Conservation (phyloP, 2,888 invertebrate species). For the Lithophane semibrunnea region DNA sequence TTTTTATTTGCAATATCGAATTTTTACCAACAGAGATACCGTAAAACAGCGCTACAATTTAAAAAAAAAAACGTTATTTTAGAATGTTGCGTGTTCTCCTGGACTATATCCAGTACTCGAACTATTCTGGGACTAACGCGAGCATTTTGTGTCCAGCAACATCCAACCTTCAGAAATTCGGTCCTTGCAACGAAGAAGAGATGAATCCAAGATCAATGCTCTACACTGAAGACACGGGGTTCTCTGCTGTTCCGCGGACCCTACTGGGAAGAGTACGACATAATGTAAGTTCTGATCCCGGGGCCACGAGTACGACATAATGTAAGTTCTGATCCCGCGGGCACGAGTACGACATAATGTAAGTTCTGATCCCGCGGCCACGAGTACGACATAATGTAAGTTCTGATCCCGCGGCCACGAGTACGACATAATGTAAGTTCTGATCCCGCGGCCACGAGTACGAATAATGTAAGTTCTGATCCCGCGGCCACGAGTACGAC, state of each 20-base stretch:
- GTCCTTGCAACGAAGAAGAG: conserved; percentile 75
- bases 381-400: conserved; percentile 59
- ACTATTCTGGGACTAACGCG: background rate
- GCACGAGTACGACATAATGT: conserved; percentile 58
- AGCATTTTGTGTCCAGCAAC: conserved; percentile 49
- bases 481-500: too few species aligned
- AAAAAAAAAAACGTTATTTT: background rate
- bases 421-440: conserved; percentile 59
- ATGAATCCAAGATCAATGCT: conserved; percentile 50
- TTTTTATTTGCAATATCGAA: background rate
- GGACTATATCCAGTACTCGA: background rate
- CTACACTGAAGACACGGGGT: conserved; percentile 67
- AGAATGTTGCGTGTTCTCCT: too few species aligned
- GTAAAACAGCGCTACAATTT: background rate
- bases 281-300: conserved; percentile 58
- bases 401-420: too few species aligned
- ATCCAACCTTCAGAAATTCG: conserved; percentile 73
- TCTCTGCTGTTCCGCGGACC: too few species aligned
- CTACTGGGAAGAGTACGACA: conserved; percentile 35
- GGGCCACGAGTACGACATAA: too few species aligned
- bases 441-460: conserved; percentile 1
- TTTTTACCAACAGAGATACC: background rate
- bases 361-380: too few species aligned
- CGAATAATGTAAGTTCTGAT: conserved; percentile 50
- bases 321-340: too few species aligned